Evolutionary conservation across 2,797 vertebrate species (phyloP).

Genomic region (Notamacropus eugenii): DNA sequence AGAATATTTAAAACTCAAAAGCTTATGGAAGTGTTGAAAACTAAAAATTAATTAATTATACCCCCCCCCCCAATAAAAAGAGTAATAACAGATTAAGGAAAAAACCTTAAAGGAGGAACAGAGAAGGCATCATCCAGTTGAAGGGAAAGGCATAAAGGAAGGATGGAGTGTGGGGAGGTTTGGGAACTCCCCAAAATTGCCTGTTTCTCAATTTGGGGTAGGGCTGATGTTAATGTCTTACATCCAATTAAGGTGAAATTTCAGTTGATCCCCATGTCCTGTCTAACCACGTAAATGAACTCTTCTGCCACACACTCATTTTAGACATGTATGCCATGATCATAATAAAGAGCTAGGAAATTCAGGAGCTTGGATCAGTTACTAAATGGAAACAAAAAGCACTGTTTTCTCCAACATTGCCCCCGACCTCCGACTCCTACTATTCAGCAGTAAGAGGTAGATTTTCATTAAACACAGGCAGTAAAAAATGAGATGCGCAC

Average conservation of each 20-base stretch:
- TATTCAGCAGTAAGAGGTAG: conserved; percentile 62
- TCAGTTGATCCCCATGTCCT: not conserved
- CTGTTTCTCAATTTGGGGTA: not conserved
- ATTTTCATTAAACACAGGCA: conserved; percentile 72
- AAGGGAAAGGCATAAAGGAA: not conserved
- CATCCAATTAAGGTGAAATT: not conserved
- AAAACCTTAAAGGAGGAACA: not conserved
- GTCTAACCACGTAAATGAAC: not conserved
- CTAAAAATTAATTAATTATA: no score
- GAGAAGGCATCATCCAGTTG: not conserved
- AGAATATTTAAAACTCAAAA: no score
- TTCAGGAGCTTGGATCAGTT: conserved; percentile 58
- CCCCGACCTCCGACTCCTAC: conserved; percentile 59
- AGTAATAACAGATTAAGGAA: no score
- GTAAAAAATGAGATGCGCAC: conserved; percentile 71
- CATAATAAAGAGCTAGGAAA: not conserved
- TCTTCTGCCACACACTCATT: not conserved
- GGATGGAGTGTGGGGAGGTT: not conserved
- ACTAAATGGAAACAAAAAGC: conserved; percentile 73
- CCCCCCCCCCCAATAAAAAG: no score
- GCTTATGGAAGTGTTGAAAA: no score
- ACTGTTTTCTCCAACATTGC: conserved; percentile 60
- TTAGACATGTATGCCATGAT: not conserved
- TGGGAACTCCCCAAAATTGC: not conserved
- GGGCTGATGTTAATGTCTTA: not conserved